Conservation (phyloP, 2,113 vertebrate genomes). For the Enhydra lutris region DNA sequence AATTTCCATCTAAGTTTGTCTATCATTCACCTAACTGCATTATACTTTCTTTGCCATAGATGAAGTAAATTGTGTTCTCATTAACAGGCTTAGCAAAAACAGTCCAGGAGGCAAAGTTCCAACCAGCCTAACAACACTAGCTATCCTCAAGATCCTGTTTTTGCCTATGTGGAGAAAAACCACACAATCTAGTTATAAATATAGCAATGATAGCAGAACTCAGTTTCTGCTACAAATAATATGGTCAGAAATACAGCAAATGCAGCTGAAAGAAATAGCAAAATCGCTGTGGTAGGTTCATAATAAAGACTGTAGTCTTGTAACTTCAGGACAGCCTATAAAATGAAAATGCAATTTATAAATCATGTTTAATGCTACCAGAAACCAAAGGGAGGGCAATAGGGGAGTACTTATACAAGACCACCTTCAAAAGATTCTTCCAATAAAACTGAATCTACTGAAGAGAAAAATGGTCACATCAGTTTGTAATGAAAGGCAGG, state of each 20-base stretch:
- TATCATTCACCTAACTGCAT: not conserved
- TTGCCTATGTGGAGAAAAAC: not conserved
- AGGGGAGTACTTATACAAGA: constrained; percentile 49
- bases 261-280: not conserved
- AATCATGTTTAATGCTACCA: constrained; percentile 73
- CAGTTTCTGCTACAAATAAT: not conserved
- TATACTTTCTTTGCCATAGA: not conserved
- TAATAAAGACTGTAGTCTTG: constrained; percentile 42
- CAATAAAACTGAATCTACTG: constrained; percentile 61
- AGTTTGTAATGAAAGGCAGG: constrained; percentile 57
- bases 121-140: not conserved
- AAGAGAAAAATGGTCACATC: constrained; percentile 48
- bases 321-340: constrained; percentile 46
- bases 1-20: not conserved
- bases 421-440: constrained; percentile 54
- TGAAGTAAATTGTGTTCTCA: not conserved
- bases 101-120: not conserved
- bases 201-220: not conserved
- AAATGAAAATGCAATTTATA: constrained; percentile 61
- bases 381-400: constrained; percentile 64
- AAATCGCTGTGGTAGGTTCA: not conserved
- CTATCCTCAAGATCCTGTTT: not conserved
- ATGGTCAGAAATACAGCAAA: not conserved
- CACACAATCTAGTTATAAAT: not conserved
- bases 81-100: not conserved